Evolutionary conservation across 2,888 invertebrate genomes (phyloP).

Genomic region (Drosophila falleni): DNA sequence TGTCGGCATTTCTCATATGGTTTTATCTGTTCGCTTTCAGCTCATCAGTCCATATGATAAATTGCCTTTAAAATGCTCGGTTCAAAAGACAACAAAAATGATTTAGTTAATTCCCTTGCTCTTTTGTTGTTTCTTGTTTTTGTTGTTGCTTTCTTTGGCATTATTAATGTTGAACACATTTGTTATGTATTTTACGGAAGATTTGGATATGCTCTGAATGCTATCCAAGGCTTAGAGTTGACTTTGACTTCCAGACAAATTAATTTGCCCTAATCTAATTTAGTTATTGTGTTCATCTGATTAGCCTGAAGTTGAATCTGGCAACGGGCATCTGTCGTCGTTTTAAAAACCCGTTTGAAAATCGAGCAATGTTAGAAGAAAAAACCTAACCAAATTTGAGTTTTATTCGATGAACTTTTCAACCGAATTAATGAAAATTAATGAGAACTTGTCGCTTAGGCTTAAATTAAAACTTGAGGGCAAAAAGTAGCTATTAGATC

Average conservation of each 20-base stretch:
- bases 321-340: not conserved
- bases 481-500: conserved; percentile 11
- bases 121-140: conserved; percentile 1
- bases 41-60: conserved; percentile 69
- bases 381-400: conserved; percentile 1
- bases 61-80: conserved; percentile 70
- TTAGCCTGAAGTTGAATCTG: conserved; percentile 36
- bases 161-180: conserved; percentile 70
- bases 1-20: conserved; percentile 50
- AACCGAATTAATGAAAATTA: conserved; percentile 25
- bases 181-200: conserved; percentile 23
- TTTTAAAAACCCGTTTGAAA: conserved; percentile 23
- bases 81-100: conserved; percentile 51
- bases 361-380: conserved; percentile 4
- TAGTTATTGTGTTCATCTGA: conserved; percentile 64
- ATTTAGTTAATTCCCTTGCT: conserved; percentile 55
- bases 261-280: conserved; percentile 67
- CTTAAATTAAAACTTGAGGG: conserved; percentile 18
- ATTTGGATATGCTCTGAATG: conserved; percentile 14
- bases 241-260: conserved; percentile 44
- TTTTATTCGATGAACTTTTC: conserved; percentile 6
- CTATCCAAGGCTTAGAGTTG: not conserved
- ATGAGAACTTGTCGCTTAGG: conserved; percentile 24
- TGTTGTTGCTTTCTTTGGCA: conserved; percentile 35
- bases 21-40: conserved; percentile 19